A percentile compares a stretch with the other conserved stretches of the same genome.
Evolutionary conservation across 2,797 vertebrate species (phyloP).

Genomic region (Pseudocheirus occidentalis): DNA sequence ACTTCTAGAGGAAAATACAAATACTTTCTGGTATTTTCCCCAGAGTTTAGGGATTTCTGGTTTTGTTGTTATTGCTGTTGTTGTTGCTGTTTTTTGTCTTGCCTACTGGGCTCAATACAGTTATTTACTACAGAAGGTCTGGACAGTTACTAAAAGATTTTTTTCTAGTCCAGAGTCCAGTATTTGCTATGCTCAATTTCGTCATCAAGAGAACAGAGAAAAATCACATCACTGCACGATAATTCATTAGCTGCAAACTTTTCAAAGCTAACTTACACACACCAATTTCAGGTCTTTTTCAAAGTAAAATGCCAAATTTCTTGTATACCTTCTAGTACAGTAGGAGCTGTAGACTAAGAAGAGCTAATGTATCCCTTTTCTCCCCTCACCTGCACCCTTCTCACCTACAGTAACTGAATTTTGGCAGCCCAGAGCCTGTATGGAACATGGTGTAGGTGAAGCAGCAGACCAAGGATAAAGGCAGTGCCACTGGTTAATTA

Average conservation of each 20-base stretch:
- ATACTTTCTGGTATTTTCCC: constrained; percentile 63
- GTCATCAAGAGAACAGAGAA: background rate
- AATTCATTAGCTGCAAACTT: background rate
- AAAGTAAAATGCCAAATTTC: background rate
- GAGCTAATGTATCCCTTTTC: background rate
- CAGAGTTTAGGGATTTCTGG: constrained; percentile 15
- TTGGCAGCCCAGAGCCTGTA: background rate
- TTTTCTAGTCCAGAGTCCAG: background rate
- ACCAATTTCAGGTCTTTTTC: background rate
- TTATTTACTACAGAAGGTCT: constrained; percentile 58
- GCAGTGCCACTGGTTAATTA: background rate
- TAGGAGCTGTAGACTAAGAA: background rate
- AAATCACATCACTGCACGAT: background rate
- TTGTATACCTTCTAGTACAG: background rate
- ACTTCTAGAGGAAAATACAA: constrained; percentile 66
- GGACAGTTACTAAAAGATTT: constrained; percentile 67
- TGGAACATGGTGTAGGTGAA: background rate
- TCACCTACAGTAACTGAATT: background rate
- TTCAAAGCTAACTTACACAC: background rate
- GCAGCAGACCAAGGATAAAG: background rate
- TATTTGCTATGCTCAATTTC: background rate
- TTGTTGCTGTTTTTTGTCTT: background rate
- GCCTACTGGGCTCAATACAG: constrained; percentile 53
- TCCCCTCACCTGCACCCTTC: background rate
- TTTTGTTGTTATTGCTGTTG: too few species aligned